Evolutionary conservation across 1,140 invertebrate genomes (phyloP), one percentile per base, ranked within the genome.

Genomic region (Macrosteles quadrilineatus): DNA sequence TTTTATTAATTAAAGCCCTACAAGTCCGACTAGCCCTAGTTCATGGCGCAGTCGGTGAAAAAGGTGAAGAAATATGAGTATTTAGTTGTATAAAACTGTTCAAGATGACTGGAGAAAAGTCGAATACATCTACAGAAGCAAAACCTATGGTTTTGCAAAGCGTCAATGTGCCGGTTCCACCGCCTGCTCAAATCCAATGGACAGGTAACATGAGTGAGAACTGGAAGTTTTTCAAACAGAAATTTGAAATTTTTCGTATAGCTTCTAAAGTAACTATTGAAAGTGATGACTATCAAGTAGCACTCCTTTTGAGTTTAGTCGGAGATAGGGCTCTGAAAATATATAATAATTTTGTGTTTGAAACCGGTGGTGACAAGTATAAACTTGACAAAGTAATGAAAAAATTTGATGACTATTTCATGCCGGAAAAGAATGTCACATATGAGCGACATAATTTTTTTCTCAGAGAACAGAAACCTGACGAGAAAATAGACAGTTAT

Each of bases 141-240:
- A n/a, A n/a, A n/a, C n/a, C n/a, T n/a, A n/a, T n/a, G n/a, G n/a
- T n/a, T n/a, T n/a, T n/a, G n/a, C n/a, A n/a, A n/a, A n/a, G n/a
- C n/a, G n/a, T n/a, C n/a, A n/a, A n/a, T n/a, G n/a, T n/a, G n/a
- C n/a, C n/a, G n/a, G n/a, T n/a, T n/a, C n/a, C n/a, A 36, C 47
- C 47, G 17, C 47, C 47, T 11, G 6, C 6, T 19, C 4, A 50
- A 50, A 9, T 50, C 3, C 3, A 4, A 11, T 50, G 47, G 47
- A 6, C n/a, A 50, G 47, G 47, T 50, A 50, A 50, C n/a, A 50
- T 50, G 47, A n/a, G 6, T 9, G 47, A 50, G 3, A 50, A 50
- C 21, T 50, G 47, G 47, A 50, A 50, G n/a, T 50, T 50, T 50
- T 50, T 50, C n/a, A 50, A 50, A 19, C 47, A 50, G n/a, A 50